Evolutionary conservation across 2,797 vertebrate genomes (phyloP), one percentile per base, ranked within the genome.

Genomic region (Coregonus sp.): DNA sequence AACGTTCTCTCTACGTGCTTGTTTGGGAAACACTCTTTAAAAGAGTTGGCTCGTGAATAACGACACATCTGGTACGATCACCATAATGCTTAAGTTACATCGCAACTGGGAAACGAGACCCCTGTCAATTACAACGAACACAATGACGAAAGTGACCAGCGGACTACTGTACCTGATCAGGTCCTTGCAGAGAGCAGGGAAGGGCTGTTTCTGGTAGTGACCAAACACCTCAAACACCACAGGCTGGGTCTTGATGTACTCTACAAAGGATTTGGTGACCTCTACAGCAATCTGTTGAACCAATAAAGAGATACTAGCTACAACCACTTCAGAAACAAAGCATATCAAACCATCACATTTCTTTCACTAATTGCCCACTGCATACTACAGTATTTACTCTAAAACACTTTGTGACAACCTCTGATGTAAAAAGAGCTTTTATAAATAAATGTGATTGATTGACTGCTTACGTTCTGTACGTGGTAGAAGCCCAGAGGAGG

Each of bases 201-300:
- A 98, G 4, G 97, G 96, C 85, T 98, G 97, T 82, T 97, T 98
- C 91, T 98, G 98, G 90, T 98, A 98, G 88, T 99, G 98, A 47
- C 98, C 98, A 6, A 99, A 99, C 81, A 99, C 97, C 84, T 99
- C 98, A 35, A 99, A 99, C 78, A 99, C 97, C 31, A 99, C 97
- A 0, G 98, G 98, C 80, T 99, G 98, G 82, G 95, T 98, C 91
- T 94, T 97, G 91, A 99, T 96, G 88, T 99, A 99, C 79, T 99
- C 97, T 0, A 98, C 91, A 72, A 99, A 99, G 59, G 98, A 98
- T 84, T 94, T 97, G 29, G 98, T 99, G 74, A 99, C 98, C 85
- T 99, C 98, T 82, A 99, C 98, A 0, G 98, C 96, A 1, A 99
- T 97, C 98, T 99, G 72, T 37, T 68, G 4, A 33, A 85, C 76